Conservation (phyloP, 2,113 vertebrate genomes). For the Eclectus roratus region DNA sequence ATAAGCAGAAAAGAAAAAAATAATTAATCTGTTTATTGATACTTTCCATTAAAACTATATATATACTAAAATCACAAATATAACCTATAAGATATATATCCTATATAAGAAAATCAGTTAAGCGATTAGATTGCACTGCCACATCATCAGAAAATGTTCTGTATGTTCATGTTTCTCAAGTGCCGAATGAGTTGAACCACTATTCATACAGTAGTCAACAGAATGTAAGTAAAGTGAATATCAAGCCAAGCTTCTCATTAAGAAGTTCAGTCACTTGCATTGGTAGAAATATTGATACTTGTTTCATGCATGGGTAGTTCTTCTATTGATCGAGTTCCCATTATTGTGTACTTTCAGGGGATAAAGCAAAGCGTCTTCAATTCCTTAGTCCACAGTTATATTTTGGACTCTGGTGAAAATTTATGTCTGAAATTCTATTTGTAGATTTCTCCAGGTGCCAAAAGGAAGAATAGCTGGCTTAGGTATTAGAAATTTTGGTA, state of each 20-base stretch:
- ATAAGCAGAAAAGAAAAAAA: neutral
- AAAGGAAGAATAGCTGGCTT: neutral
- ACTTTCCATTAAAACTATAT: neutral
- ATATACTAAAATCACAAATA: neutral
- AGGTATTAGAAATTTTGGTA: neutral
- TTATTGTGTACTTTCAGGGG: neutral
- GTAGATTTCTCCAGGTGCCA: neutral
- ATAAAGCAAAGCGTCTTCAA: neutral
- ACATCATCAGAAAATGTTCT: neutral
- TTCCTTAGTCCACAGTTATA: neutral
- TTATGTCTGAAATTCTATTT: neutral
- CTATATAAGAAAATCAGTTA: neutral
- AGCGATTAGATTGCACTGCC: neutral
- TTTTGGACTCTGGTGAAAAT: neutral
- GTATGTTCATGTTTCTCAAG: neutral
- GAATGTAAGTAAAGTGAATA: neutral
- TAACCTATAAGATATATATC: neutral
- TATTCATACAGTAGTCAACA: neutral
- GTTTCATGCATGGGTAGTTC: neutral
- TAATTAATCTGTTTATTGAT: neutral
- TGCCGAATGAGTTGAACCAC: neutral
- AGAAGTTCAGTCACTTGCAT: neutral
- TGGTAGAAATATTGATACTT: conserved; percentile 26
- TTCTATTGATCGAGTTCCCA: neutral
- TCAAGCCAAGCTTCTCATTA: conserved; percentile 30